phyloP scores from a whole-genome alignment of 2,113 vertebrate genomes.

The Condylura cristata region DNA sequence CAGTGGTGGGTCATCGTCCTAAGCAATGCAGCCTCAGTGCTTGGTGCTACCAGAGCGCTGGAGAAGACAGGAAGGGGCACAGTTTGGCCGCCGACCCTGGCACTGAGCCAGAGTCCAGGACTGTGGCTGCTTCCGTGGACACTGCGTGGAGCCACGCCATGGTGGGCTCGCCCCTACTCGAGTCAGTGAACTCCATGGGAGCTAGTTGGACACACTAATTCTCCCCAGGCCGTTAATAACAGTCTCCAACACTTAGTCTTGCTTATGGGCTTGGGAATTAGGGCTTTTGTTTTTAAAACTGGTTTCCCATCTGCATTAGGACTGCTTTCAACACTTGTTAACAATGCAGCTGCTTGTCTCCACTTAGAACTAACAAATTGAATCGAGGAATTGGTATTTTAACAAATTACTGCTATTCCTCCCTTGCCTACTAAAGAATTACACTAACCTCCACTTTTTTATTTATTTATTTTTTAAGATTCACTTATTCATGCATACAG shows the following conservation, averaged over 20 bases:
- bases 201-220: not conserved
- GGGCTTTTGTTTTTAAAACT: not conserved
- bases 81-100: not conserved
- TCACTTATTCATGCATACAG: no score
- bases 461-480: no score
- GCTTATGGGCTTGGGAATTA: not conserved
- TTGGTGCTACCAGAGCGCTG: not conserved
- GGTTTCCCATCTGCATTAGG: not conserved
- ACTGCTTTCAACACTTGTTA: not conserved
- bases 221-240: not conserved
- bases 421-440: not conserved
- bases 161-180: not conserved
- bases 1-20: not conserved
- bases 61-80: not conserved
- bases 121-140: not conserved
- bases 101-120: not conserved
- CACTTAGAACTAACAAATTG: not conserved
- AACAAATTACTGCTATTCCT: not conserved
- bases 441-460: not conserved
- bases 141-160: not conserved
- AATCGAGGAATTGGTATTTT: not conserved
- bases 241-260: not conserved
- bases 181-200: not conserved
- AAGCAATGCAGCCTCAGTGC: not conserved
- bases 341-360: not conserved